phyloP scores from a whole-genome alignment of 2,113 vertebrate species.

The Propithecus coquereli region DNA sequence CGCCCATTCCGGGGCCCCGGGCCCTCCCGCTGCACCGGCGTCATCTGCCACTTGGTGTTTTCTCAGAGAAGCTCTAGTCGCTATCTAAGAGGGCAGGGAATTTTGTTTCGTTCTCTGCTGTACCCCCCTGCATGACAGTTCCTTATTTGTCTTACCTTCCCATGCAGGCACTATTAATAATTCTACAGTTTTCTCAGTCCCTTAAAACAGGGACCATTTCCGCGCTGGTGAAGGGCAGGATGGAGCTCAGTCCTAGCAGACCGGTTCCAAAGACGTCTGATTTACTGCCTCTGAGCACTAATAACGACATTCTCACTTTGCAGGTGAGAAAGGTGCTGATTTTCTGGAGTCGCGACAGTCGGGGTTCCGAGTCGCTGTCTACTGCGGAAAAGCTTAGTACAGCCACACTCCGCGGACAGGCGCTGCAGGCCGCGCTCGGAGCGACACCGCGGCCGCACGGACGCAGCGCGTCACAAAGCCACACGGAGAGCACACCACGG shows the following conservation, averaged over 20 bases:
- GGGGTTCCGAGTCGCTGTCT: not conserved
- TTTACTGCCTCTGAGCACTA: not conserved
- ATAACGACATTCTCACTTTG: not conserved
- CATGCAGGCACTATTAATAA: not conserved
- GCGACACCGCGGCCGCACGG: not conserved
- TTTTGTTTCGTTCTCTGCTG: not conserved
- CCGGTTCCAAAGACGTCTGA: not conserved
- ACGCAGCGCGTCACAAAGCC: not conserved
- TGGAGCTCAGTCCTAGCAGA: too few relatives aligned
- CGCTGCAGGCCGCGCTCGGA: not conserved
- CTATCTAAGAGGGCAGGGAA: not conserved
- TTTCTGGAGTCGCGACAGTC: not conserved
- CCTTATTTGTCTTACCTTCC: not conserved
- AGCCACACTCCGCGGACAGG: not conserved
- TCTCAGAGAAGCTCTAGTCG: not conserved
- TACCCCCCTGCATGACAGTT: not conserved
- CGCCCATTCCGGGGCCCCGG: too few relatives aligned
- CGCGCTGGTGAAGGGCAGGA: not conserved
- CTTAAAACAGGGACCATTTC: not conserved
- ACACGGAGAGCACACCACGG: fast-evolving
- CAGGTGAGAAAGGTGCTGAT: not conserved
- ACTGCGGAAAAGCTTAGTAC: not conserved
- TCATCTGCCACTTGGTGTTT: too few relatives aligned
- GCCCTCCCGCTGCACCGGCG: too few relatives aligned
- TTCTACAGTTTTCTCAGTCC: not conserved